phyloP scores from a whole-genome alignment of 2,888 invertebrate species.

The Epinotia brunnichana region DNA sequence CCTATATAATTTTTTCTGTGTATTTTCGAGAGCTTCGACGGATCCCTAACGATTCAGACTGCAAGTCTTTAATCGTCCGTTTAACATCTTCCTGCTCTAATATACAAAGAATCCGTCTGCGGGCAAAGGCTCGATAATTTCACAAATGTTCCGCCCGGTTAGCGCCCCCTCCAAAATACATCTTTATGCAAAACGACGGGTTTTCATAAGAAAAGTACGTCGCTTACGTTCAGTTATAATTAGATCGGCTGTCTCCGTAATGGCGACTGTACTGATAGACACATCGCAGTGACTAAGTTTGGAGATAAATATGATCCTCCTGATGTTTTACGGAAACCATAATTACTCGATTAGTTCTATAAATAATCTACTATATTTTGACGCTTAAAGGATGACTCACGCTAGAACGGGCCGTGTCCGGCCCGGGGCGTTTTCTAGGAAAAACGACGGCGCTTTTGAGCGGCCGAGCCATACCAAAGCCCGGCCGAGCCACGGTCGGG shows the following conservation, averaged over 20 bases:
- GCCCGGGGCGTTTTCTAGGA: too few relatives aligned
- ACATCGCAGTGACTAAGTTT: background rate
- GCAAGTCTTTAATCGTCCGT: constrained; percentile 14
- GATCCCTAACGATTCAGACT: background rate
- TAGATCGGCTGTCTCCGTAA: background rate
- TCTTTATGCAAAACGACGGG: background rate
- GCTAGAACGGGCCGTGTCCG: too few relatives aligned
- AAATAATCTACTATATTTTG: background rate
- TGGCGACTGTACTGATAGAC: background rate
- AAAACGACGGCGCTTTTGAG: too few relatives aligned
- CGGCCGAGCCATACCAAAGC: too few relatives aligned
- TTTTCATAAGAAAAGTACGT: background rate
- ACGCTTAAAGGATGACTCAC: background rate
- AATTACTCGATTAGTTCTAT: background rate
- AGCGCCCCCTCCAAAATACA: background rate
- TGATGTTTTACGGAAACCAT: background rate
- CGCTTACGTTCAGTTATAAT: background rate
- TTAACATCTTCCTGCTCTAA: constrained; percentile 1
- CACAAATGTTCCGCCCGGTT: constrained; percentile 25
- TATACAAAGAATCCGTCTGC: constrained; percentile 16
- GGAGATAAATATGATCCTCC: background rate
- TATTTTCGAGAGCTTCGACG: background rate
- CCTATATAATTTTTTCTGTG: too few relatives aligned
- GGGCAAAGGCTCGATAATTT: constrained; percentile 14
- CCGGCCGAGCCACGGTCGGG: too few relatives aligned